These are phyloP conservation scores for Eustalomyia histrio DNA, from an alignment of 2,888 invertebrate genomes.

Conservation along the genomic window DNA sequence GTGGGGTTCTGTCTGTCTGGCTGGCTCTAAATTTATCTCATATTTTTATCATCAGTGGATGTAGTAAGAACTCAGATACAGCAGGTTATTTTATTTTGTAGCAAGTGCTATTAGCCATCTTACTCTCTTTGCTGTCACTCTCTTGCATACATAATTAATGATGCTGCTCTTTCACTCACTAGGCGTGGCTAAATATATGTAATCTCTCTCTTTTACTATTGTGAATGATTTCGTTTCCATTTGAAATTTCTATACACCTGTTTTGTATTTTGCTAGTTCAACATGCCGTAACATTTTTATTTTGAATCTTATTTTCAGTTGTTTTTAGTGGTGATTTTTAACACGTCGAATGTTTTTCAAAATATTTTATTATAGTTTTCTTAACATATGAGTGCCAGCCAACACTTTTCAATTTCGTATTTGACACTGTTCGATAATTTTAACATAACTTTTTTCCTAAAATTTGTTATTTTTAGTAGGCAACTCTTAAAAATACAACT, in stretches of 20 bases:
- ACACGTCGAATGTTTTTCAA: no score
- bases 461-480: no score
- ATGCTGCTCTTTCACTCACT: conserved; percentile 56
- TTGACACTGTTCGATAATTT: no score
- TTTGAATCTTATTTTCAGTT: not conserved
- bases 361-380: no score
- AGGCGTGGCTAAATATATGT: conserved; percentile 57
- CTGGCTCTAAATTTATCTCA: conserved; percentile 38
- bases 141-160: conserved; percentile 66
- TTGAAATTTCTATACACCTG: conserved; percentile 57
- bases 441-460: no score
- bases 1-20: conserved; percentile 54
- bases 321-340: no score
- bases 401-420: no score
- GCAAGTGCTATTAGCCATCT: conserved; percentile 22
- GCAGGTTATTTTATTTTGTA: conserved; percentile 25
- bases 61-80: conserved; percentile 11
- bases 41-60: not conserved
- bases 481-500: no score
- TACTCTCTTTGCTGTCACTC: conserved; percentile 51
- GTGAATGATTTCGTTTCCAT: conserved; percentile 59
- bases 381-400: no score
- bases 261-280: conserved; percentile 24
- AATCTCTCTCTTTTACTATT: conserved; percentile 56
- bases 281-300: conserved; percentile 15